Conservation (phyloP, 2,797 vertebrate genomes). For the Catostomus latipinnis region DNA sequence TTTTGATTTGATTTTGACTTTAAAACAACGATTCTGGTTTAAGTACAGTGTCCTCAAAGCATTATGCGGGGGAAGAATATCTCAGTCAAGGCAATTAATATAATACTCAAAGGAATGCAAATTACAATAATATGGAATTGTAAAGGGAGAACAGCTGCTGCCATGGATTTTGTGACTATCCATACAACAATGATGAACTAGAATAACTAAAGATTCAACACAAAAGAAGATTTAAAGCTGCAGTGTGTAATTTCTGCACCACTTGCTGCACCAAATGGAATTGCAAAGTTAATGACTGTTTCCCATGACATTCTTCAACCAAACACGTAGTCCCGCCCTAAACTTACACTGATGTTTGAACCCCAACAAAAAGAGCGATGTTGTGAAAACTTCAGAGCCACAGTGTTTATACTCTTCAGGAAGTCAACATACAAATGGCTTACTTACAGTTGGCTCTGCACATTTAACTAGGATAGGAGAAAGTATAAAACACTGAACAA, state of each 20-base stretch:
- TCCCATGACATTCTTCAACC: not conserved
- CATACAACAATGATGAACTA: conserved; percentile 20
- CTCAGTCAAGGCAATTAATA: conserved; percentile 36
- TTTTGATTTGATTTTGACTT: conserved; percentile 19
- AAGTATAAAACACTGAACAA: not conserved
- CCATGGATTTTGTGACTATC: conserved; percentile 21
- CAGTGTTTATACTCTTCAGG: not conserved
- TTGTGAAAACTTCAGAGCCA: not conserved
- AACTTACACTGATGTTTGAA: not conserved
- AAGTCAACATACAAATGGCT: not conserved
- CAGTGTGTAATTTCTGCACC: conserved; percentile 8
- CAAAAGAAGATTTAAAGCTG: not conserved
- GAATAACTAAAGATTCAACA: conserved; percentile 18
- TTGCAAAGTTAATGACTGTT: no score
- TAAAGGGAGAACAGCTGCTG: conserved; percentile 43
- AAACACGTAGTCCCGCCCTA: not conserved
- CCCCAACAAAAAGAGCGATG: no score
- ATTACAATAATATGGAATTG: conserved; percentile 30
- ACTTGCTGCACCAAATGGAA: not conserved
- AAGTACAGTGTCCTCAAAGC: not conserved
- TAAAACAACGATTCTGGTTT: conserved; percentile 9
- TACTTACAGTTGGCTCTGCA: not conserved
- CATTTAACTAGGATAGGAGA: not conserved
- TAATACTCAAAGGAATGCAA: conserved; percentile 42
- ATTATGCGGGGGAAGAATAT: conserved; percentile 14